Base-by-base conservation (phyloP, 2,113 vertebrate genomes). In the Merops nubicus region DNA sequence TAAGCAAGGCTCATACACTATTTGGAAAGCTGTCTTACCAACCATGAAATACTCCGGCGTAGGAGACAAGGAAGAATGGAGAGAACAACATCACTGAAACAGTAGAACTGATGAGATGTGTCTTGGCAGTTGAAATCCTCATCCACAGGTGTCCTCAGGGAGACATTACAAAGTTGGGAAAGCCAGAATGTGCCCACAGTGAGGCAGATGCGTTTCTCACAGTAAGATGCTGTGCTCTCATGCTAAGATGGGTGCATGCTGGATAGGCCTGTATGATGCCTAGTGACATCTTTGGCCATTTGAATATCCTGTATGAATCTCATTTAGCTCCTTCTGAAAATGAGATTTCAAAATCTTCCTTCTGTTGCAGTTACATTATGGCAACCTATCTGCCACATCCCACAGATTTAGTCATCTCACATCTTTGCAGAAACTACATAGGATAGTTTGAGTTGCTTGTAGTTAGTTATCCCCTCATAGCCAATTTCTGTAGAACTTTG, bases 371-470 rank as follows among this genome's bases (percentile, higher is more conserved):
- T 79, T 93, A 60, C 33, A 45, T 83, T 73, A 38, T 73, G 25
- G 70, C 74, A 85, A 75, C 78, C 83, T 80, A 33, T 83, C 38
- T 93, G 88, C 54, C 74, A 83, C 78, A 70, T 91, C 93, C 91
- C 85, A 91, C 90, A 88, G 88, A 33, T 93, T 88, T 89, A 94
- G 93, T 96, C 93, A 96, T 80, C 40, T 63, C 69, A 23, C 15
- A 47, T 70, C 85, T 95, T 42, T 74, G 59, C 82, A 90, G 70
- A 90, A 93, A n/a, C 63, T 45, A 25, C 8, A 2, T 42, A 23
- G 57, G 23, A 47, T 29, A 33, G 19, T 70, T 88, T 80, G 36
- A 85, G 22, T 31, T 79, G 28, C 40, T 68, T 73, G 42, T 40
- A 63, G 34, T 59, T 83, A 56, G 53, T 42, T 62, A 38, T 51